Evolutionary conservation across 2,113 vertebrate species (phyloP), one percentile per base, ranked within the genome.

Genomic region (Pundamilia nyererei): DNA sequence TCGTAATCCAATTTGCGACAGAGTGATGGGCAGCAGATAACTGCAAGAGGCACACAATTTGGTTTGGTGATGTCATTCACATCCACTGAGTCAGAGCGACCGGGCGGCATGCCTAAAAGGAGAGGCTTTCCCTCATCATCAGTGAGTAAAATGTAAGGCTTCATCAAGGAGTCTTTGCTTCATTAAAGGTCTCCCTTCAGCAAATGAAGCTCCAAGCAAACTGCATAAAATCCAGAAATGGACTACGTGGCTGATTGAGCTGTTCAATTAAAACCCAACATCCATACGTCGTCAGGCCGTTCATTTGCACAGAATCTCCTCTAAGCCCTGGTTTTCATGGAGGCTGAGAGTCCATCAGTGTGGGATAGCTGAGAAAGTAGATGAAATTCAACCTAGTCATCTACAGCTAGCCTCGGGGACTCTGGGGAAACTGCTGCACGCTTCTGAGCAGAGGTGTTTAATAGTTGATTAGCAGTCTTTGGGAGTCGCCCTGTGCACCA

Each of bases 1-100:
- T 65, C 35, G 3, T 90, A 84, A 92, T 94, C 89, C 91, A 90
- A 89, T 95, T 88, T 80, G 45, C 15, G n/a, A 86, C 31, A 3
- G 68, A 5, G 55, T 15, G 86, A 90, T 88, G 83, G 58, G 79
- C 79, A 54, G 79, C 65, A 40, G 84, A 77, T 85, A 81, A 86
- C 47, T 79, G 26, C 55, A 55, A 89, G 38, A 62, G 38, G 55
- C 75, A 38, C 19, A n/a, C 53, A 65, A 45, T 85, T 89, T 72
- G 2, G 5, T 68, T 81, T 56, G 55, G 35, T 82, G 83, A 84
- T 86, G 86, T 87, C 79, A 82, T 85, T 89, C 54, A 77, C 45
- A 79, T 40, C 45, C 29, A 5, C 80, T 86, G 40, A 47, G 6
- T 82, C 29, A 1, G 42, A 85, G 77, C 4, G 11, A 83, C 1